Evolutionary conservation across 2,888 invertebrate genomes (phyloP).

Genomic region (Amblyjoppa fuscipennis): DNA sequence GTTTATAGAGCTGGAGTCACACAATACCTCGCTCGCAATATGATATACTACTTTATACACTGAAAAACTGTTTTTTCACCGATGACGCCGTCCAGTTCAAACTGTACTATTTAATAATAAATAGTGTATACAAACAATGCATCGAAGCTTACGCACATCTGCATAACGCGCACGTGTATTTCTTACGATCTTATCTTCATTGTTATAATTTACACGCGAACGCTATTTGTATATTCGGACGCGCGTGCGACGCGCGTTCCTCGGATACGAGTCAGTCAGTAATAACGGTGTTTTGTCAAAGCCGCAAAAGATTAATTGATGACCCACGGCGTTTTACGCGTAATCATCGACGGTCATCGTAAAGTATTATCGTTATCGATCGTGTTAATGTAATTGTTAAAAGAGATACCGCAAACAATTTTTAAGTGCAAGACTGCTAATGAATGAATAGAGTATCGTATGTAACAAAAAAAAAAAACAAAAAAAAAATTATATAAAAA

Average conservation of each 20-base stretch:
- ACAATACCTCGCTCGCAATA: slow-evolving; percentile 37
- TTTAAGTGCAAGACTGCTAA: slow-evolving; percentile 43
- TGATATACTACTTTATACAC: slow-evolving; percentile 46
- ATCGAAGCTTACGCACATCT: slow-evolving; percentile 56
- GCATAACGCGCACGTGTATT: slow-evolving; percentile 40
- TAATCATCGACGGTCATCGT: slow-evolving; percentile 42
- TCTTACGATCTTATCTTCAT: slow-evolving; percentile 15
- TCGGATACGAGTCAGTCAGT: slow-evolving; percentile 4
- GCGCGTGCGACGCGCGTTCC: neutral
- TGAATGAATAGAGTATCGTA: slow-evolving; percentile 29
- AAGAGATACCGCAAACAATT: neutral
- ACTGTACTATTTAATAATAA: slow-evolving; percentile 44
- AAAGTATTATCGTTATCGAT: slow-evolving; percentile 75
- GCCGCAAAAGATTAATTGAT: neutral
- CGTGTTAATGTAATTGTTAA: slow-evolving; percentile 65
- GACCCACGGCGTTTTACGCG: neutral
- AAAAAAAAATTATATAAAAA: neutral
- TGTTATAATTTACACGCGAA: neutral
- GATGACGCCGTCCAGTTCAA: slow-evolving; percentile 65
- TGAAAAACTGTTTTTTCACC: slow-evolving; percentile 51
- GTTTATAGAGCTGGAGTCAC: slow-evolving; percentile 41
- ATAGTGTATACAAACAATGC: slow-evolving; percentile 11
- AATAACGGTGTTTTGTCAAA: neutral
- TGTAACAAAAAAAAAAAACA: slow-evolving; percentile 9
- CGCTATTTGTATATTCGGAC: no score